A percentile compares a stretch with the other conserved stretches of the same genome.
phyloP scores from a whole-genome alignment of 2,113 vertebrate genomes.

The Uria lomvia region DNA sequence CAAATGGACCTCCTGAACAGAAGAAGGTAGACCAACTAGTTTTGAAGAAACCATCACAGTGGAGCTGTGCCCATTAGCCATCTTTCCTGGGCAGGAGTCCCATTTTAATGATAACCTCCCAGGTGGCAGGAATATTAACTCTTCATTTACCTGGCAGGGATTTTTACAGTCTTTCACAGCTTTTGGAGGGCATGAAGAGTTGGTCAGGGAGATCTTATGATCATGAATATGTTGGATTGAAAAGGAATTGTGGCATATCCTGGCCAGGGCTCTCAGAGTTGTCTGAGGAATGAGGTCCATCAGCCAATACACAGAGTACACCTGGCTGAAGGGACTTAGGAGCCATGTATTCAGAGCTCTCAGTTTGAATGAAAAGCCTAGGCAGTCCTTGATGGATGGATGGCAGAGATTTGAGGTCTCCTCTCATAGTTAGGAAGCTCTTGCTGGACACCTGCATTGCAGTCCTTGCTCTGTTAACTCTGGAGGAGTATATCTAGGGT shows the following conservation, averaged over 20 bases:
- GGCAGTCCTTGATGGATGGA: background rate
- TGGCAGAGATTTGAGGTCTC: background rate
- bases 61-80: background rate
- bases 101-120: background rate
- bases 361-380: background rate
- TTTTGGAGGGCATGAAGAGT: background rate
- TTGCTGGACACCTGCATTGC: background rate
- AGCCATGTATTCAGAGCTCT: background rate
- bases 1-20: conserved; percentile 9
- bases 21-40: background rate
- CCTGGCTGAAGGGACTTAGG: background rate
- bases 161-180: background rate
- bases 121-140: conserved; percentile 20
- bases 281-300: background rate
- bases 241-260: background rate
- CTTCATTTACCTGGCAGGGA: background rate
- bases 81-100: background rate
- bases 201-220: background rate
- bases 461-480: background rate
- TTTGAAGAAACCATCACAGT: background rate
- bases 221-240: background rate
- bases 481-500: background rate
- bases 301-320: background rate
- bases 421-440: background rate
- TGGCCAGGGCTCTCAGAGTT: background rate